Evolutionary conservation across 2,888 invertebrate species (phyloP).

Genomic region (Dicyrtomina minuta): DNA sequence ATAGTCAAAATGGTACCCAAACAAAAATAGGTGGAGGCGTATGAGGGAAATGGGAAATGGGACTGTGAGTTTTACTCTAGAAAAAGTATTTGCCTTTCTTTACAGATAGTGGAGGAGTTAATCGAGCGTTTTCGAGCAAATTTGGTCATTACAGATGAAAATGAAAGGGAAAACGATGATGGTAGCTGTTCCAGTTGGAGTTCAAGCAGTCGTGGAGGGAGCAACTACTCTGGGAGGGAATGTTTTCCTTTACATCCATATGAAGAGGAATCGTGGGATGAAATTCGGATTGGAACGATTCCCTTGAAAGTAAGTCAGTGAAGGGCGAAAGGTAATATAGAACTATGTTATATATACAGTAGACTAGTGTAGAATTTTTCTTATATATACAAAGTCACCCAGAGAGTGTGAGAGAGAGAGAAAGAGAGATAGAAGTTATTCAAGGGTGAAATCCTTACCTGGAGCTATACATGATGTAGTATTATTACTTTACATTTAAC

Average conservation of each 20-base stretch:
- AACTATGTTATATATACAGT: background rate
- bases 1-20: no score
- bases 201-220: background rate
- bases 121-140: conserved; percentile 87
- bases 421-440: no score
- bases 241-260: conserved; percentile 66
- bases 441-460: no score
- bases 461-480: no score
- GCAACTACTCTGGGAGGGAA: background rate
- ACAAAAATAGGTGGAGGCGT: no score
- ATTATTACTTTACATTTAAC: no score
- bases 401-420: no score
- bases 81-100: conserved; percentile 10
- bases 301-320: conserved; percentile 64
- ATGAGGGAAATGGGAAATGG: no score
- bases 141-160: conserved; percentile 64
- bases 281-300: conserved; percentile 66
- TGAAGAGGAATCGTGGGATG: conserved; percentile 72
- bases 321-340: no score
- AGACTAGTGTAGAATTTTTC: background rate
- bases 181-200: no score
- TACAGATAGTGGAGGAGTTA: conserved; percentile 60
- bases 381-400: no score
- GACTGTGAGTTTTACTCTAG: no score
- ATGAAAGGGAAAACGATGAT: conserved; percentile 51